Base-by-base conservation (phyloP, 2,113 vertebrate species). In the Cyphomyrus plagiostoma region DNA sequence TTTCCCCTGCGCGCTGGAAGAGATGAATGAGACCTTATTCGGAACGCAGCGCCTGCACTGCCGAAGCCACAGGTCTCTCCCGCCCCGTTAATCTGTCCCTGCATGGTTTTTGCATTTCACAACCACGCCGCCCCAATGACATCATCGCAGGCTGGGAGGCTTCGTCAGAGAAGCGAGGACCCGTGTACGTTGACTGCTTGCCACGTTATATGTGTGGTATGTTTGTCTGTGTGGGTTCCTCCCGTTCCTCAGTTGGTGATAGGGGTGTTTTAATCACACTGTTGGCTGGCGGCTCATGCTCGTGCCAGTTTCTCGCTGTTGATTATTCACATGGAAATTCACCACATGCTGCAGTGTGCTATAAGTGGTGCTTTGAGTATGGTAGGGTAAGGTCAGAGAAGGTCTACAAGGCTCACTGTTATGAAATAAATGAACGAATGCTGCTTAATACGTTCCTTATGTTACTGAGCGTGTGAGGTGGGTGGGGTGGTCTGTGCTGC, bases 301-400 rank as follows among this genome's bases (percentile, higher is more conserved):
- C 19, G 30, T 80, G 74, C 74, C 74, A 42, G 35, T 42, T 80
- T 80, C 74, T 80, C 35, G 74, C 74, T 42, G 74, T 80, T 80
- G 74, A 80, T 80, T 80, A 80, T 80, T 42, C 74, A 19, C 74
- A 80, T 80, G 74, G 74, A 80, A 80, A 80, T 42, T 80, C 35
- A 80, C 74, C 74, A 80, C 74, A 42, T 80, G 74, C 74, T 80
- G 35, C 74, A 15, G 74, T 5, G 30, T 77, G 74, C 74, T 19
- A 3, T 2, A 80, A 42, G 15, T 80, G 35, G 74, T 80, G 30
- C 35, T 30, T 80, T 80, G 74, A 80, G 74, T 42, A 19, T 80
- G 74, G 4, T 3, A 80, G 35, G 35, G 17, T 80, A 42, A 80
- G 35, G 35, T 80, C 74, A 42, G 13, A 80, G 74, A 6, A 70